A percentile compares a stretch with the other conserved stretches of the same genome.
phyloP scores from a whole-genome alignment of 2,888 invertebrate species.

The Graphium colonna region DNA sequence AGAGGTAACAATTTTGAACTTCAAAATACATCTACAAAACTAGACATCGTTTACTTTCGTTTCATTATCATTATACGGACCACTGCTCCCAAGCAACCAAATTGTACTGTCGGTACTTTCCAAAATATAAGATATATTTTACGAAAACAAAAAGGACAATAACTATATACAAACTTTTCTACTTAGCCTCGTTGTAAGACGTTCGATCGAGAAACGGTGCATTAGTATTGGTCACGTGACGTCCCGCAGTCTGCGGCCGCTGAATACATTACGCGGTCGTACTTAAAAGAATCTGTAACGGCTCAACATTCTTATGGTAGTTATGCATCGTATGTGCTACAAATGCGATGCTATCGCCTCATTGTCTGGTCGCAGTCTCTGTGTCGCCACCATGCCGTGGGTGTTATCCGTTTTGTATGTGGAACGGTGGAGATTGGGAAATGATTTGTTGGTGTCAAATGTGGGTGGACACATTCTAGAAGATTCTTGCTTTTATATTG shows the following conservation, averaged over 20 bases:
- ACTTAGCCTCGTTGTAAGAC: background rate
- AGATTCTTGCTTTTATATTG: no score
- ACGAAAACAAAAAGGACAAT: no score
- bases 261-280: conserved; percentile 14
- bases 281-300: conserved; percentile 21
- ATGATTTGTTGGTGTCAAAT: background rate
- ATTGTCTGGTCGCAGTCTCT: conserved; percentile 9
- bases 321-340: conserved; percentile 7
- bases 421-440: conserved; percentile 1
- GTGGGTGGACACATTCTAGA: conserved; percentile 3
- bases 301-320: conserved; percentile 12
- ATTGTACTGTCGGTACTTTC: no score
- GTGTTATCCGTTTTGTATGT: conserved; percentile 8
- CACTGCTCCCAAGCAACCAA: no score
- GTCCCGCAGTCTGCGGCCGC: conserved; percentile 16
- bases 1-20: no score
- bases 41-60: no score
- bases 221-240: conserved; percentile 8
- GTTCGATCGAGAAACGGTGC: background rate
- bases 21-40: no score
- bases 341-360: no score
- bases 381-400: conserved; percentile 3
- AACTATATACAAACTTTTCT: no score
- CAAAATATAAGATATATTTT: no score
- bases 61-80: no score